phyloP scores from a whole-genome alignment of 2,797 vertebrate species.

The Telmatherina bonti region DNA sequence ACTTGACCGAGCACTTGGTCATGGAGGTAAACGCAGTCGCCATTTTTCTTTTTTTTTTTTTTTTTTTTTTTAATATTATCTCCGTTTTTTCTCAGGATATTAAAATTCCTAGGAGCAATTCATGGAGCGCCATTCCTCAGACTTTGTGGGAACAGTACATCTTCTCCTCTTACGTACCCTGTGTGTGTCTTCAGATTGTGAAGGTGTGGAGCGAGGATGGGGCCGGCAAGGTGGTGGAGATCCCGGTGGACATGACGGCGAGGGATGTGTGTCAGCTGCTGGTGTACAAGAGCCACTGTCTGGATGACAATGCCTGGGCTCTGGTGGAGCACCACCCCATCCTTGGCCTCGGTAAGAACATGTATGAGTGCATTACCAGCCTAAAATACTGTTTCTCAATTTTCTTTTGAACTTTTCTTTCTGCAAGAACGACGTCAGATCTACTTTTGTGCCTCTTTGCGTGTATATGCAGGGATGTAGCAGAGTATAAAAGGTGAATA shows the following conservation, averaged over 20 bases:
- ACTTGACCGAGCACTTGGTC: conserved; percentile 52
- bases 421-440: neutral
- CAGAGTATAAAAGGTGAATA: neutral
- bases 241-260: conserved; percentile 94
- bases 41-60: too few relatives aligned
- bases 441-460: neutral
- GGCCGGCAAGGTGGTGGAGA: conserved; percentile 95
- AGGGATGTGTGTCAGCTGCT: conserved; percentile 96
- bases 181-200: conserved; percentile 88
- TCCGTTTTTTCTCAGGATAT: conserved; percentile 3
- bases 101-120: conserved; percentile 48
- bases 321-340: conserved; percentile 96
- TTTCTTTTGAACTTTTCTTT: neutral
- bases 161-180: neutral
- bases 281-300: conserved; percentile 96
- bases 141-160: conserved; percentile 23
- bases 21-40: conserved; percentile 72
- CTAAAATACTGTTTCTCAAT: neutral
- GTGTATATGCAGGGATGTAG: neutral
- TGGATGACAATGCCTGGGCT: conserved; percentile 97
- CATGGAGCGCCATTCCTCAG: conserved; percentile 1
- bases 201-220: conserved; percentile 98
- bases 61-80: too few relatives aligned
- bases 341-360: conserved; percentile 88
- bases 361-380: neutral